A percentile compares a stretch with the other conserved stretches of the same genome.
Evolutionary conservation across 2,113 vertebrate genomes (phyloP).

Genomic region (Dendrocopos noguchii): DNA sequence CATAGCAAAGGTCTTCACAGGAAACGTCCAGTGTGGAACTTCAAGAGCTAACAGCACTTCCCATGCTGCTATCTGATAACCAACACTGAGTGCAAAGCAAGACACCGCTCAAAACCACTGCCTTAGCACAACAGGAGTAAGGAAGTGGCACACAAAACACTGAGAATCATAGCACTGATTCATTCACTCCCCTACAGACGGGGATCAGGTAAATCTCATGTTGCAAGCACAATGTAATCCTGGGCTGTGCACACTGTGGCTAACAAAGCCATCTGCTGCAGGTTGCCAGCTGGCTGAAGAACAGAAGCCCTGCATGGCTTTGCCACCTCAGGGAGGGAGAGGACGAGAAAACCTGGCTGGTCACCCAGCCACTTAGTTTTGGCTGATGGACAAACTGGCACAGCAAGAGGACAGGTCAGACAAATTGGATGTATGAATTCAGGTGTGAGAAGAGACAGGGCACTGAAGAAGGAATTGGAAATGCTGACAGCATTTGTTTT

Average conservation of each 20-base stretch:
- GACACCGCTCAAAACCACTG: not conserved
- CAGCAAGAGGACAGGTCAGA: not conserved
- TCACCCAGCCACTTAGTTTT: not conserved
- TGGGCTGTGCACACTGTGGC: not conserved
- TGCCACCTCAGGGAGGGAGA: not conserved
- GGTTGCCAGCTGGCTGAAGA: constrained; percentile 30
- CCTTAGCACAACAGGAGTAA: not conserved
- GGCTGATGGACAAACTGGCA: not conserved
- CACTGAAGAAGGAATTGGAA: not conserved
- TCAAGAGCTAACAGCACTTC: not conserved
- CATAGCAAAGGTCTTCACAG: not conserved
- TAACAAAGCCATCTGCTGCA: not conserved
- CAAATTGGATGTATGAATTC: not conserved
- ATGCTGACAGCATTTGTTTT: not conserved
- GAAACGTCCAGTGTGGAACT: not conserved
- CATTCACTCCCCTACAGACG: not conserved
- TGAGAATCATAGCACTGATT: not conserved
- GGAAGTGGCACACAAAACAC: not conserved
- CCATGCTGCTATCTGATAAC: not conserved
- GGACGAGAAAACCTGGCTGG: not conserved
- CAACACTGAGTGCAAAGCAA: not conserved
- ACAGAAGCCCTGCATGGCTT: not conserved
- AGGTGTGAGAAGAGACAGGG: not conserved
- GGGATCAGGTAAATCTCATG: not conserved
- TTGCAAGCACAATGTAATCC: not conserved